These are phyloP conservation scores for Drosophila navojoa DNA, from an alignment of 1,140 invertebrate species.

Conservation along the genomic window DNA sequence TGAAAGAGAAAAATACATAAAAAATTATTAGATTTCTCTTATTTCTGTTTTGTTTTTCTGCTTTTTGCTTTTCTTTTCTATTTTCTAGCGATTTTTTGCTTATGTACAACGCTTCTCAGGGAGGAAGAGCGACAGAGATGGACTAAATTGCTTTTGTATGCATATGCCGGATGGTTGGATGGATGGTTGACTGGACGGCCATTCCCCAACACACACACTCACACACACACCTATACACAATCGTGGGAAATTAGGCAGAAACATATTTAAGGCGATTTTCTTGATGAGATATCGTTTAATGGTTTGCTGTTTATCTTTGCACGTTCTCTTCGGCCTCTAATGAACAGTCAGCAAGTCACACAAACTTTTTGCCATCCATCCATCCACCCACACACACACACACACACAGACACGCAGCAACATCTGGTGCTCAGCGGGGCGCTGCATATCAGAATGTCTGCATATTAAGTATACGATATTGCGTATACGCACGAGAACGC, in stretches of 20 bases:
- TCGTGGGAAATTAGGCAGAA: slow-evolving; percentile 74
- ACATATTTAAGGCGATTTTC: slow-evolving; percentile 74
- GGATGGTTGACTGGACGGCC: slow-evolving; percentile 26
- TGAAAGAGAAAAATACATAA: slow-evolving; percentile 54
- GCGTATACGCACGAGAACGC: slow-evolving; percentile 31
- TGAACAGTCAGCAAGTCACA: slow-evolving; percentile 51
- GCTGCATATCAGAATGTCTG: slow-evolving; percentile 33
- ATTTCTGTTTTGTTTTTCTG: slow-evolving; percentile 36
- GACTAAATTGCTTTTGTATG: slow-evolving; percentile 63
- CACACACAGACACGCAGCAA: too few species aligned
- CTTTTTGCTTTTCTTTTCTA: slow-evolving; percentile 20
- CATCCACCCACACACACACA: too few species aligned
- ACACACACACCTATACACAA: slow-evolving; percentile 27
- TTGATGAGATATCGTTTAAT: slow-evolving; percentile 70
- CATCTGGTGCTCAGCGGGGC: slow-evolving; percentile 20
- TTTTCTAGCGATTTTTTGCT: slow-evolving; percentile 37
- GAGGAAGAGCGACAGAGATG: neutral
- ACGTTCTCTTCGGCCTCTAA: slow-evolving; percentile 34
- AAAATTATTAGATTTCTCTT: slow-evolving; percentile 66
- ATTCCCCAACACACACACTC: slow-evolving; percentile 1
- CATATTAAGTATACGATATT: slow-evolving; percentile 48
- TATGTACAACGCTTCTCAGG: neutral
- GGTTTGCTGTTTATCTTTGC: slow-evolving; percentile 59
- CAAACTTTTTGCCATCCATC: slow-evolving; percentile 15
- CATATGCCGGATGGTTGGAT: slow-evolving; percentile 52